A percentile compares a stretch with the other conserved stretches of the same genome.
Conservation (phyloP, 2,888 invertebrate genomes). For the Erebia aethiops region DNA sequence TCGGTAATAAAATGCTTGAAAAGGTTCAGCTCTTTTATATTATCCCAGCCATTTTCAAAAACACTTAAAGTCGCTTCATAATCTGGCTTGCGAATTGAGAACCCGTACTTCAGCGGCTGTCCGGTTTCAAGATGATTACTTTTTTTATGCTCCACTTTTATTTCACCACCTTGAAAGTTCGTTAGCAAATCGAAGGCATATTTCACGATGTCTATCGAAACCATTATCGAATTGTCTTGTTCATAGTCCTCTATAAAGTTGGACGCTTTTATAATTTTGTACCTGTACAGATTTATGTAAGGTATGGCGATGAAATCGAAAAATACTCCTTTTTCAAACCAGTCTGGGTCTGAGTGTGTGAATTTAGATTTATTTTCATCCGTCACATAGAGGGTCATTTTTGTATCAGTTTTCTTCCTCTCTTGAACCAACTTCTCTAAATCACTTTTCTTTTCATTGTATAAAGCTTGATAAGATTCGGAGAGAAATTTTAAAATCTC, state of each 20-base stretch:
- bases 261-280: conserved; percentile 36
- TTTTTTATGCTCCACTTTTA: conserved; percentile 9
- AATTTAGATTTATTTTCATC: conserved; percentile 36
- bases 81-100: conserved; percentile 43
- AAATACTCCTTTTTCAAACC: conserved; percentile 49
- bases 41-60: conserved; percentile 56
- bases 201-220: conserved; percentile 51
- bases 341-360: conserved; percentile 41
- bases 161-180: conserved; percentile 43
- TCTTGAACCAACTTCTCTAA: conserved; percentile 9
- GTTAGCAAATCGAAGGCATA: conserved; percentile 54
- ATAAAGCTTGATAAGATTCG: conserved; percentile 10
- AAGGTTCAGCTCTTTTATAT: conserved; percentile 38
- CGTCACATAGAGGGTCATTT: conserved; percentile 19
- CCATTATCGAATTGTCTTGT: conserved; percentile 42
- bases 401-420: conserved; percentile 6
- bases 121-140: background rate
- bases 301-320: conserved; percentile 39
- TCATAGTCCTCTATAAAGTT: conserved; percentile 38
- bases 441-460: conserved; percentile 9
- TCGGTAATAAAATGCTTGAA: conserved; percentile 46
- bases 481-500: conserved; percentile 22
- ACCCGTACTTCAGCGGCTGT: background rate
- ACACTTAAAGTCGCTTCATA: conserved; percentile 44
- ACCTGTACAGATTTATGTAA: conserved; percentile 43